A percentile compares a stretch with the other conserved stretches of the same genome.
Evolutionary conservation across 2,888 invertebrate genomes (phyloP).

Genomic region (Caenorhabditis sp.): DNA sequence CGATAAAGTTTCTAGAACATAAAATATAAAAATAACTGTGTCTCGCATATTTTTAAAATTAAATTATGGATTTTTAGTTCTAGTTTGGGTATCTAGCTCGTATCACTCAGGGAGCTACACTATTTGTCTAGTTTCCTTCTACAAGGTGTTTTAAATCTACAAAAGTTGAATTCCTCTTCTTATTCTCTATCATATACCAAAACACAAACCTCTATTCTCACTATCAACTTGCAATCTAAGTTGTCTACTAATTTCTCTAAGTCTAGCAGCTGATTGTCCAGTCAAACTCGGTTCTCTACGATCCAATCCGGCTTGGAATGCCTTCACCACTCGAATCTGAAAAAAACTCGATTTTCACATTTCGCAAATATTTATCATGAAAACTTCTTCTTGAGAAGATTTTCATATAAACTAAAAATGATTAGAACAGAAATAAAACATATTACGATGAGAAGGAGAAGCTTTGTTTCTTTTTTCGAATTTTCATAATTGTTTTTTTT

Average conservation of each 20-base stretch:
- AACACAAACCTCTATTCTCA: constrained; percentile 45
- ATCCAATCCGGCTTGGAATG: constrained; percentile 99
- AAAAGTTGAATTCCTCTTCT: background rate
- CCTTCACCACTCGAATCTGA: constrained; percentile 99
- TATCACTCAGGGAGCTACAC: too few species aligned
- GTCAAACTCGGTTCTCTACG: constrained; percentile 77
- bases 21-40: too few species aligned
- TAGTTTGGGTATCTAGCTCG: too few species aligned
- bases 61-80: too few species aligned
- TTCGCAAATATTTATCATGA: background rate
- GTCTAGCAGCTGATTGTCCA: constrained; percentile 70
- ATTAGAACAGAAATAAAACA: constrained; percentile 2
- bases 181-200: too few species aligned
- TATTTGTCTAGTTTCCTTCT: too few species aligned
- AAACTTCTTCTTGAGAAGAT: background rate
- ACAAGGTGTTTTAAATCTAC: too few species aligned
- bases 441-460: background rate
- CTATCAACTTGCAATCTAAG: constrained; percentile 72
- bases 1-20: too few species aligned
- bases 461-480: background rate
- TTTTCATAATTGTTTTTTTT: background rate
- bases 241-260: constrained; percentile 74
- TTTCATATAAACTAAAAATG: too few species aligned
- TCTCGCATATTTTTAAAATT: too few species aligned
- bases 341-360: background rate